Evolutionary conservation across 2,797 vertebrate genomes (phyloP).

Genomic region (Helarctos malayanus): DNA sequence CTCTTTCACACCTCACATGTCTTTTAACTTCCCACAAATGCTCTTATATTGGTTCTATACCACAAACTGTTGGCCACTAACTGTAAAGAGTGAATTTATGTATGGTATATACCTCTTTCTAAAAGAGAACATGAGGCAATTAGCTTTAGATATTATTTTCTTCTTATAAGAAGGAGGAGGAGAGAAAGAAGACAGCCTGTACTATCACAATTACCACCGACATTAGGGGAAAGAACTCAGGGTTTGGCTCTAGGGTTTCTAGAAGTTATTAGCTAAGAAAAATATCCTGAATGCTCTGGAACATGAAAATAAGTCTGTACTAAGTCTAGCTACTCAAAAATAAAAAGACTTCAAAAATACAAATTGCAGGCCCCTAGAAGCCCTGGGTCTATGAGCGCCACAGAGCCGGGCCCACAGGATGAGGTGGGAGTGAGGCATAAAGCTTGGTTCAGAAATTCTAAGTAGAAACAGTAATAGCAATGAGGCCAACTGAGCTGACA

Average conservation of each 20-base stretch:
- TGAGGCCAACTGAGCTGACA: no score
- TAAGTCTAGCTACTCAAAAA: constrained; percentile 13
- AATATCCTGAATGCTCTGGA: neutral
- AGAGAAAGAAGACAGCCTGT: neutral
- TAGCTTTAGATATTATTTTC: constrained; percentile 36
- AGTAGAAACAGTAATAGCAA: neutral
- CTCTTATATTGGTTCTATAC: neutral
- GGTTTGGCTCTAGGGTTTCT: neutral
- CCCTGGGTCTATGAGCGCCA: neutral
- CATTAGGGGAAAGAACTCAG: neutral
- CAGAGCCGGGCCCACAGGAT: neutral
- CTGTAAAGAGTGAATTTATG: neutral
- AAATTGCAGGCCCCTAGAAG: neutral
- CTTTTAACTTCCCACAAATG: neutral
- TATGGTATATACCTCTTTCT: neutral
- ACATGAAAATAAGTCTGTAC: neutral
- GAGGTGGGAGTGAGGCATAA: no score
- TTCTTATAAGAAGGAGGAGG: neutral
- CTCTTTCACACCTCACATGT: neutral
- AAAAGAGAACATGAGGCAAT: neutral
- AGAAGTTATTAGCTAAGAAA: constrained; percentile 19
- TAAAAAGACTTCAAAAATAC: neutral
- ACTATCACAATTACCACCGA: neutral
- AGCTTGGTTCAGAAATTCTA: neutral
- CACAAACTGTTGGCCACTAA: neutral